A percentile compares a stretch with the other conserved stretches of the same genome.
Conservation (phyloP, 1,140 invertebrate genomes). For the Philopotamus ludificatus region DNA sequence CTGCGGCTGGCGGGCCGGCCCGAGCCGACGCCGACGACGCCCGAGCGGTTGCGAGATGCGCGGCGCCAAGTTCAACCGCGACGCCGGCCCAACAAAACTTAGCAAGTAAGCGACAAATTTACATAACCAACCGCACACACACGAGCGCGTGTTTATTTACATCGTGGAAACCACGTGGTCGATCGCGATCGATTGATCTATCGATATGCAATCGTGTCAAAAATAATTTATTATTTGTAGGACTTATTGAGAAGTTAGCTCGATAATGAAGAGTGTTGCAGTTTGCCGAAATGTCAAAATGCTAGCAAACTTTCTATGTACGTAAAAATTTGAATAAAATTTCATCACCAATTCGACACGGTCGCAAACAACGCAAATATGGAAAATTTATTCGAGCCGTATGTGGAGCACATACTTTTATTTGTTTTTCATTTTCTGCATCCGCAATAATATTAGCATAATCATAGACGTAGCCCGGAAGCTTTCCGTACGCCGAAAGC, state of each 20-base stretch:
- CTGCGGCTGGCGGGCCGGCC: no score
- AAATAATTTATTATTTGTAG: not conserved
- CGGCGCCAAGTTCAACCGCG: constrained; percentile 13
- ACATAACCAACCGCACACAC: not conserved
- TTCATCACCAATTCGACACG: no score
- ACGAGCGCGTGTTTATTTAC: not conserved
- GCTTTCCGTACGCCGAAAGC: not conserved
- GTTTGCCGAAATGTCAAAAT: no score
- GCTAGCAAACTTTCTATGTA: no score
- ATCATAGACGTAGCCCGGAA: not conserved
- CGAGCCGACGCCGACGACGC: not conserved
- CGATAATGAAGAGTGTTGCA: not conserved
- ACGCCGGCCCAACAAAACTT: not conserved
- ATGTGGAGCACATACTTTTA: no score
- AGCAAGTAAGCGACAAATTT: not conserved
- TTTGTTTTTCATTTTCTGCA: no score
- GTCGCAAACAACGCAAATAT: no score
- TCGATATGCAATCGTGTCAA: no score
- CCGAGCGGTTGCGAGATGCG: not conserved
- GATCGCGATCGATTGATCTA: no score
- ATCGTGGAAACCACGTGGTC: not conserved
- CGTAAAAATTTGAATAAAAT: no score
- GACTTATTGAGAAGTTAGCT: not conserved
- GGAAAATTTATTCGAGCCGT: not conserved
- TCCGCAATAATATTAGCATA: not conserved